Evolutionary conservation across 53 echinoderm and acorn worm species (phyloP), one percentile per base, ranked within the genome.

Genomic region (Luidia sarsii): DNA sequence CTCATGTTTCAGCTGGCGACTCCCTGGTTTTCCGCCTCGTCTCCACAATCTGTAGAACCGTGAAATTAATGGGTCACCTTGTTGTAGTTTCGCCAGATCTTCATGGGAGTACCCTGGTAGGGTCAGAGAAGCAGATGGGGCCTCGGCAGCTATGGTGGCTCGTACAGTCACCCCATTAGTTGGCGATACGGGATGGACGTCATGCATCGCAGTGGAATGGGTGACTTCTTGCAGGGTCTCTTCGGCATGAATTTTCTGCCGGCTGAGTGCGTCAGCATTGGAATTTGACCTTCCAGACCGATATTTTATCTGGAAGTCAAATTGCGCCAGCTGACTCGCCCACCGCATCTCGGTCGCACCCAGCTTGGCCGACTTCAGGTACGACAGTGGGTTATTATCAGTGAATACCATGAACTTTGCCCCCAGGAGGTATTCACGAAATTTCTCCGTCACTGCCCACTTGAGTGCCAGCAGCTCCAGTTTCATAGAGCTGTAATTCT

Each of bases 401-500:
- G 57, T 57, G n/a, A 11, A 57, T 1, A 57, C 11, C 33, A 72
- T 39, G 38, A 87, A 71, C 23, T 81, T 70, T 31, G 48, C 71
- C 51, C 82, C 86, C n/a, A 86, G n/a, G 16, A 86, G 43, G 68
- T 84, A 84, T 13, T 86, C 86, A n/a, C 70, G 32, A 38, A 86
- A 86, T 33, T 86, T 86, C 24, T 86, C 86, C 9, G 61, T 68
- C 2, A 86, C 39, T 1, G 80, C 68, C 86, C 67, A 85, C 28
- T 85, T 85, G 37, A 85, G 16, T 16, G 49, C 85, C n/a, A 68
- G 66, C 3, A 85, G 64, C 33, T 85, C 85, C 11, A 85, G 37
- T 75, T 90, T 85, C 75, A 81, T 85, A 24, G 67, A 73, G 14
- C 56, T 71, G 65, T 82, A 90, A 48, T 90, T 77, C 0, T 63